Conservation (phyloP, 2,888 invertebrate genomes). For the Apoda limacodes region DNA sequence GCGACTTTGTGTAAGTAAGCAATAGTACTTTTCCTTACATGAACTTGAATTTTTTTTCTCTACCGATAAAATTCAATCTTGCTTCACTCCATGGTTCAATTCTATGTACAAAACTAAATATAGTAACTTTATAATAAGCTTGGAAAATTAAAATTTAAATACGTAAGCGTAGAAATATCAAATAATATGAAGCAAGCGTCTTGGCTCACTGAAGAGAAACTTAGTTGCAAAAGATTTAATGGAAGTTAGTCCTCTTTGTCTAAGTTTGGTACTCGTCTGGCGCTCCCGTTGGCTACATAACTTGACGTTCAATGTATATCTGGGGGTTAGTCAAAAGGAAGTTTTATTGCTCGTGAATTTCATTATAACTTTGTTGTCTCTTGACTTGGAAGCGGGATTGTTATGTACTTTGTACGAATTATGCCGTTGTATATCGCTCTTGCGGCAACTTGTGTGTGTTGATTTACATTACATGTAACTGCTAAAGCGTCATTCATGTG, state of each 20-base stretch:
- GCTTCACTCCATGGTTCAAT: no score
- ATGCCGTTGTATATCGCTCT: slow-evolving; percentile 39
- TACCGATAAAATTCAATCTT: no score
- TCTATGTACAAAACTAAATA: no score
- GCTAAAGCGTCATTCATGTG: no score
- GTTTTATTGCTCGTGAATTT: slow-evolving; percentile 69
- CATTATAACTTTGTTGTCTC: slow-evolving; percentile 63
- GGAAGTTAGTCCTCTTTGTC: slow-evolving; percentile 62
- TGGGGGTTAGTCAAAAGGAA: slow-evolving; percentile 64
- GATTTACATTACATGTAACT: no score
- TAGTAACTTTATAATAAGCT: no score
- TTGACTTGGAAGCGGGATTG: slow-evolving; percentile 60
- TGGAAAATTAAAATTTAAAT: no score
- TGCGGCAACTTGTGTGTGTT: slow-evolving; percentile 11
- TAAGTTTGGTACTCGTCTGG: slow-evolving; percentile 58
- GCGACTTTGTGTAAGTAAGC: no score
- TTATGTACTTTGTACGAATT: slow-evolving; percentile 63
- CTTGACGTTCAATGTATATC: slow-evolving; percentile 56
- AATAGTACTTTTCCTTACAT: no score
- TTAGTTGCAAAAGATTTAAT: slow-evolving; percentile 68
- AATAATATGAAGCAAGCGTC: no score
- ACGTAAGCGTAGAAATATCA: no score
- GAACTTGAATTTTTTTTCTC: no score
- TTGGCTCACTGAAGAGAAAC: slow-evolving; percentile 47
- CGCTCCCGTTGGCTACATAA: slow-evolving; percentile 26